These are phyloP conservation scores for Crocallis elinguaria DNA, from an alignment of 2,888 invertebrate genomes.

Conservation along the genomic window DNA sequence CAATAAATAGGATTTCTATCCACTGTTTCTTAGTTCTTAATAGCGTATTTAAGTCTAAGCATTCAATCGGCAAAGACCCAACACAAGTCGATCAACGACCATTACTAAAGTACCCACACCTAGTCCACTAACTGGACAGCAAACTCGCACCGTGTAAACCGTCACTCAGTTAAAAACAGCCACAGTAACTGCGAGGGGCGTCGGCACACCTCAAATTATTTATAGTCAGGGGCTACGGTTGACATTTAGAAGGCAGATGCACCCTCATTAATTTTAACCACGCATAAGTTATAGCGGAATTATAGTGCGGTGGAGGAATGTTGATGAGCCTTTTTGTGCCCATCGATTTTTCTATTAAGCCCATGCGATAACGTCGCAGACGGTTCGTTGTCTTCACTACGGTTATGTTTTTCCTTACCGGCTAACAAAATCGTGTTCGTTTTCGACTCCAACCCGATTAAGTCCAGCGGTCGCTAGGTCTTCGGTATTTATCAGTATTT, in stretches of 20 bases:
- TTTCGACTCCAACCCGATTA: too few relatives aligned
- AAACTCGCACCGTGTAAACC: conserved; percentile 7
- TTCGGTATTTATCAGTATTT: too few relatives aligned
- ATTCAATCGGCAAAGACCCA: too few relatives aligned
- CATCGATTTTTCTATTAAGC: conserved; percentile 20
- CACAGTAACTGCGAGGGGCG: conserved; percentile 21
- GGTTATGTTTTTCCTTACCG: too few relatives aligned
- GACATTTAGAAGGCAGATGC: conserved; percentile 42
- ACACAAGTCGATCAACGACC: too few relatives aligned
- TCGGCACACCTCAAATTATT: conserved; percentile 34
- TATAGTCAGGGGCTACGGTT: conserved; percentile 30
- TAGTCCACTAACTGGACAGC: not conserved
- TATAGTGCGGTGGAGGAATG: conserved; percentile 21
- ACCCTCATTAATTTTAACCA: conserved; percentile 38
- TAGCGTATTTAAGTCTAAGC: too few relatives aligned
- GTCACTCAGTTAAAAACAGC: not conserved
- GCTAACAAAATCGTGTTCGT: too few relatives aligned
- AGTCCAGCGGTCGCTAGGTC: too few relatives aligned
- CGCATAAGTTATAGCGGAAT: conserved; percentile 33
- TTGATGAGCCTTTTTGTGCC: conserved; percentile 15
- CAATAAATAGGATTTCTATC: too few relatives aligned
- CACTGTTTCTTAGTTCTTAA: too few relatives aligned
- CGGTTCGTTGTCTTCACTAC: not conserved
- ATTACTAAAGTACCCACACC: too few relatives aligned
- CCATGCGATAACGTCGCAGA: not conserved